Conservation (phyloP, 2,113 vertebrate genomes). For the Corythoichthys intestinalis region DNA sequence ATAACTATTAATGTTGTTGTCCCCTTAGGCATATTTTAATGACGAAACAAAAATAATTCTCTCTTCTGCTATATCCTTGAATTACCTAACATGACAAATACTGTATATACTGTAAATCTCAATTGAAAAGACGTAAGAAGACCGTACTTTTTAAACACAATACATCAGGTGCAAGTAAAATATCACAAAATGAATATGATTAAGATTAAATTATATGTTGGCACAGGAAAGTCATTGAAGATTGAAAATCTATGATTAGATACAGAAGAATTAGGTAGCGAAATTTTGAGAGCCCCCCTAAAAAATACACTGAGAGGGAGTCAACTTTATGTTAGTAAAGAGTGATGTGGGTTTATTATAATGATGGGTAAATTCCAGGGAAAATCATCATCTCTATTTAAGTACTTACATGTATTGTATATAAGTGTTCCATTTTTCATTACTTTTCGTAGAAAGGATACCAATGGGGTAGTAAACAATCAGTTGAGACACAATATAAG, state of each 20-base stretch:
- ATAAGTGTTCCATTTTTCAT: not conserved
- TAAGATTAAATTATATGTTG: not conserved
- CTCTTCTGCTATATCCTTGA: not conserved
- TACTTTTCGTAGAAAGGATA: not conserved
- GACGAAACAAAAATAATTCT: no score
- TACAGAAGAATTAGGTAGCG: not conserved
- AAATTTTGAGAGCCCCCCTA: not conserved
- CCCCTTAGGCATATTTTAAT: no score
- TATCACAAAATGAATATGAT: not conserved
- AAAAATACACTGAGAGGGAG: not conserved
- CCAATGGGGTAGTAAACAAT: not conserved
- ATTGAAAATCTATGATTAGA: slow-evolving; percentile 10
- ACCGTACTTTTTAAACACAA: not conserved
- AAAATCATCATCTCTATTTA: not conserved
- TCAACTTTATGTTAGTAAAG: not conserved
- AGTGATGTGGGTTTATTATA: not conserved
- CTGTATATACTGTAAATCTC: not conserved
- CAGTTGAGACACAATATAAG: not conserved
- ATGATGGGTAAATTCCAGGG: not conserved
- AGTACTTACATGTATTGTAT: not conserved
- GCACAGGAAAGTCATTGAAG: slow-evolving; percentile 9
- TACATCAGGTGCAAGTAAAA: not conserved
- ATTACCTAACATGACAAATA: not conserved
- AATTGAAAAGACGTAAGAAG: not conserved
- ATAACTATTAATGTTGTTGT: no score